Evolutionary conservation across 2,113 vertebrate genomes (phyloP), one percentile per base, ranked within the genome.

Genomic region (Cepphus grylle): DNA sequence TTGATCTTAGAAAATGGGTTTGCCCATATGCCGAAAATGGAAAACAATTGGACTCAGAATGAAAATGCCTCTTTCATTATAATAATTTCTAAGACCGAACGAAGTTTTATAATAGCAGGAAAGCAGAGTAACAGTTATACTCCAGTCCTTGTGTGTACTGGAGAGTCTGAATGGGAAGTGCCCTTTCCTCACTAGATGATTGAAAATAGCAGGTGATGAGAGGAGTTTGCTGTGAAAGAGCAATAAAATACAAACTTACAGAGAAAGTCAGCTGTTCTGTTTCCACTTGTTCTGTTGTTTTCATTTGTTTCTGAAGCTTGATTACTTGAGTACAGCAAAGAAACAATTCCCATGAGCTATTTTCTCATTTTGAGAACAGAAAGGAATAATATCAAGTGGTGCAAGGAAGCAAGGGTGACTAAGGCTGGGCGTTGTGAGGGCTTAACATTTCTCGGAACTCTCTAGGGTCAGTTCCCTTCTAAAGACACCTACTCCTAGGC

Each of bases 291-390:
- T 86, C 55, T 79, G 52, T 67, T 94, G 77, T 79, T 91, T 90
- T 76, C 18, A 81, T 94, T 91, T 95, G 66, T 91, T 93, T 84
- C 70, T 72, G 74, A 71, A 87, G 40, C 81, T 87, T 87, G 81
- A 81, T 95, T 93, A 61, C 70, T 76, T 71, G 36, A 30, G 25
- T 94, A 90, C 36, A 82, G 84, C 29, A 87, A 79, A 87, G 53
- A 85, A 91, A 95, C 65, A 63, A 87, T 91, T 93, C 84, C 84
- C 77, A 18, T 36, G 47, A 85, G 73, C 30, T 93, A 59, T 95
- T 96, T 96, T 90, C 90, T 93, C 53, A 93, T 93, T 95, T 88
- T 90, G 66, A 87, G 56, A 90, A 72, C 25, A 81, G 40, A 87
- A 59, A 79, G n/a, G 66, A 96, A 79, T 74, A 81, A 82, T 72